These are phyloP conservation scores for Aporophyla lueneburgensis DNA, from an alignment of 2,888 invertebrate species.

Conservation along the genomic window DNA sequence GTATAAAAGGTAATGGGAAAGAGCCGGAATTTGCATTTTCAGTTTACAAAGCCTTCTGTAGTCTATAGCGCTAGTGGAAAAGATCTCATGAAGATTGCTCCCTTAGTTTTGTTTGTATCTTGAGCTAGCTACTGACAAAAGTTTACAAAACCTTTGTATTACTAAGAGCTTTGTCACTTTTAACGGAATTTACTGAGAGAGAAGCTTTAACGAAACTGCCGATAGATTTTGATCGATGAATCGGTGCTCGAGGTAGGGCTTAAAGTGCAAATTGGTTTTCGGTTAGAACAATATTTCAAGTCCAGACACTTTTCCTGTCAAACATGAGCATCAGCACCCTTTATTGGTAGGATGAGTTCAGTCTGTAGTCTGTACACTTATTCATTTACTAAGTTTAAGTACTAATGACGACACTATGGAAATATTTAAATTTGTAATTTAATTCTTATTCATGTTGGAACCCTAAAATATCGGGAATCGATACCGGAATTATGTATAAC, in stretches of 20 bases:
- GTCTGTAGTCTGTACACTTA: not conserved
- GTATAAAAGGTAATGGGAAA: constrained; percentile 35
- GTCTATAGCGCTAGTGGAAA: constrained; percentile 7
- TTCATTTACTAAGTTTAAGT: not conserved
- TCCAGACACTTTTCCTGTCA: not conserved
- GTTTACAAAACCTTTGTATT: constrained; percentile 26
- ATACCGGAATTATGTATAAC: not conserved
- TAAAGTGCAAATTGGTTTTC: constrained; percentile 34
- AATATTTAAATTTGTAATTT: not conserved
- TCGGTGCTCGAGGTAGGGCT: constrained; percentile 17
- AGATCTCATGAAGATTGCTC: constrained; percentile 31
- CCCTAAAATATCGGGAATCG: not conserved
- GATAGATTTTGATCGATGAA: constrained; percentile 31
- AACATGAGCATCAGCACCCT: not conserved
- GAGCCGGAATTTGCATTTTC: constrained; percentile 50
- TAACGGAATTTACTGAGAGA: constrained; percentile 1
- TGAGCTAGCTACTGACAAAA: constrained; percentile 14
- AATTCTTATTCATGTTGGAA: constrained; percentile 1
- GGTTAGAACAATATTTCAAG: constrained; percentile 4
- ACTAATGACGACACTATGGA: not conserved
- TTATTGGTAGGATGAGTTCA: not conserved
- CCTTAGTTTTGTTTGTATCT: constrained; percentile 27
- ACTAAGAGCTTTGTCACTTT: not conserved
- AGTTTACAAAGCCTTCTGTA: constrained; percentile 34
- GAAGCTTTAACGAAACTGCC: not conserved